Conservation (phyloP, 1,140 invertebrate species). For the Drosophila subpulchrella region DNA sequence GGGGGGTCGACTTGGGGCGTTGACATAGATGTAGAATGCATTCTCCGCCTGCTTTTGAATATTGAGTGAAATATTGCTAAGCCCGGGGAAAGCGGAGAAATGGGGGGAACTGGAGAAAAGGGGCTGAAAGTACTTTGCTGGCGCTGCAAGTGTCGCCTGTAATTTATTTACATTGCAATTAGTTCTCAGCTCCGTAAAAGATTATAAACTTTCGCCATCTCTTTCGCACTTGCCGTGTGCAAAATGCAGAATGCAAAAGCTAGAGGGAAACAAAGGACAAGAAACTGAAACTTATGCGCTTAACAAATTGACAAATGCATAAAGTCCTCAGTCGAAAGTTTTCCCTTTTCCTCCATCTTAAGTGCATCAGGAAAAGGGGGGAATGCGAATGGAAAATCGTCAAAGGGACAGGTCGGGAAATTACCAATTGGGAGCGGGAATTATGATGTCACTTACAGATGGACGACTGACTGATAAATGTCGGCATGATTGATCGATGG, state of each 20-base stretch:
- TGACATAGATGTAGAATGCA: slow-evolving; percentile 10
- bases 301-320: slow-evolving; percentile 67
- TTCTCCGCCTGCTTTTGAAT: slow-evolving; percentile 65
- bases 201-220: slow-evolving; percentile 76
- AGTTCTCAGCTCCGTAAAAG: slow-evolving; percentile 80
- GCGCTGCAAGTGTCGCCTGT: slow-evolving; percentile 71
- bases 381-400: background rate
- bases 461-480: slow-evolving; percentile 5
- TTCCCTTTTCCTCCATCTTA: slow-evolving; percentile 7
- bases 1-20: background rate
- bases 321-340: slow-evolving; percentile 36
- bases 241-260: slow-evolving; percentile 28
- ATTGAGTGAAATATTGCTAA: slow-evolving; percentile 77
- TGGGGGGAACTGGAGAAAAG: background rate
- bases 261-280: slow-evolving; percentile 5
- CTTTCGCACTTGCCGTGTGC: background rate
- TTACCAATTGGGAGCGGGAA: slow-evolving; percentile 6
- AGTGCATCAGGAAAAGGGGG: slow-evolving; percentile 1
- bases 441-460: slow-evolving; percentile 13
- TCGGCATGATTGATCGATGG: slow-evolving; percentile 15
- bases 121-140: slow-evolving; percentile 8
- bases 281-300: slow-evolving; percentile 57
- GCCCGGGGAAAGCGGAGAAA: background rate
- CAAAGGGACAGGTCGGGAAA: background rate
- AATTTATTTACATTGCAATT: slow-evolving; percentile 84